Evolutionary conservation across 2,888 invertebrate genomes (phyloP), one percentile per base, ranked within the genome.

Genomic region (Gari tellinella): DNA sequence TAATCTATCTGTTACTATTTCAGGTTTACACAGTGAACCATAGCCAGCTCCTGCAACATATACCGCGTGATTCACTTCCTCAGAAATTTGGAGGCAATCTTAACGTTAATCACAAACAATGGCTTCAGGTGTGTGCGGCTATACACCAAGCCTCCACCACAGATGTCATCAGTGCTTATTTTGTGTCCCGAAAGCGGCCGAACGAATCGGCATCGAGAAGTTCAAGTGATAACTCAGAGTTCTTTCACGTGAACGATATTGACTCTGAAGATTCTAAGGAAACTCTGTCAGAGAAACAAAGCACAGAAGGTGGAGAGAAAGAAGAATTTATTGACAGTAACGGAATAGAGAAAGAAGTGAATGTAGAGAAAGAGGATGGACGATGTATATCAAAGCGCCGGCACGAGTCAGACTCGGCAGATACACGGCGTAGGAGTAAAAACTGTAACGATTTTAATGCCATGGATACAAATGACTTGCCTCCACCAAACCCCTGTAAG

Each of bases 61-160:
- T 99, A 92, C 97, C 98, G 66, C 94, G 95, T 88, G 95, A 96
- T 91, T 95, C 97, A 89, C 94, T 99, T 92, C 98, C 99, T 86
- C 94, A 94, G 86, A 95, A 96, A 92, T 94, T 99, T 90, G 98
- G 98, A 88, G 98, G 98, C 84, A 94, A 95, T 86, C 94, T 96
- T 92, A 94, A 95, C 89, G 72, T 96, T 88, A 96, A 97, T 93
- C 98, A 99, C 95, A 94, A 95, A 92, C 95, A 95, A 92, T 99
- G 98, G 99, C 94, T 95, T 91, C 93, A 94, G 81, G 93, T 94
- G 82, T 91, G 91, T 79, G 80, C 86, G 26, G 65, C 74, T 46
- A 82, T 86, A 23, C 77, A 82, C 41, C 78, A 80, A 49, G 80
- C 83, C 55, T 80, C 82, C 63, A 79, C 68, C 25, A 72, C 78